phyloP scores from a whole-genome alignment of 1,140 invertebrate species.

The Trypoxylus dichotomus region DNA sequence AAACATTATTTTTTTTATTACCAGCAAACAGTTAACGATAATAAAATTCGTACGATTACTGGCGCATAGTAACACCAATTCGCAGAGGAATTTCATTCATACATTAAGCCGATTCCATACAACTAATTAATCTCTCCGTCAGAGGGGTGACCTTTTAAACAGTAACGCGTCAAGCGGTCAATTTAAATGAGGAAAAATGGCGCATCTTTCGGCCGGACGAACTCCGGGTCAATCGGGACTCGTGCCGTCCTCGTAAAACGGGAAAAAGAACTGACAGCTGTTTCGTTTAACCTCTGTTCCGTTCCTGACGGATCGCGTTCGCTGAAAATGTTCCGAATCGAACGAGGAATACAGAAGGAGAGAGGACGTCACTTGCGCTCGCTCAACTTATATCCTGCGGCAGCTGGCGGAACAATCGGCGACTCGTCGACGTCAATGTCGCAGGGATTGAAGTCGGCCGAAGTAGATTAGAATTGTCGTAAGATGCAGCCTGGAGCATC shows the following conservation, averaged over 20 bases:
- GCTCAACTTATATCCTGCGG: background rate
- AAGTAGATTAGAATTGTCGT: background rate
- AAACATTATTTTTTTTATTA: too few relatives aligned
- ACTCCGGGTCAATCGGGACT: background rate
- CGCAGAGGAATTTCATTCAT: background rate
- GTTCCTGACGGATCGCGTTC: background rate
- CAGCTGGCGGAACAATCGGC: constrained; percentile 9
- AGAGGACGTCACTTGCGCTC: background rate
- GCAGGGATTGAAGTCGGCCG: constrained; percentile 19
- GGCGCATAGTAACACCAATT: background rate
- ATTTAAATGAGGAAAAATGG: constrained; percentile 16
- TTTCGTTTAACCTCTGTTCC: background rate
- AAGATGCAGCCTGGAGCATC: background rate
- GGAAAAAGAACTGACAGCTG: constrained; percentile 3
- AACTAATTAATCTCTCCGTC: background rate
- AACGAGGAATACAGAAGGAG: background rate
- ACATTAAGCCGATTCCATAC: background rate
- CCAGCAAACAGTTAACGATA: too few relatives aligned
- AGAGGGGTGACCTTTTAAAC: constrained; percentile 4
- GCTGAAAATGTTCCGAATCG: background rate
- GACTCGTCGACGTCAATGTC: background rate
- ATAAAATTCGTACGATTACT: background rate
- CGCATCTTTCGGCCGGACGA: background rate
- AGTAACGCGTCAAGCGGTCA: constrained; percentile 6
- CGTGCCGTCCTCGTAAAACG: constrained; percentile 16